Percentiles rank a stretch among this genome's conserved stretches.
These are phyloP conservation scores for Rhaphigaster nebulosa DNA, from an alignment of 2,888 invertebrate genomes.

Conservation along the genomic window DNA sequence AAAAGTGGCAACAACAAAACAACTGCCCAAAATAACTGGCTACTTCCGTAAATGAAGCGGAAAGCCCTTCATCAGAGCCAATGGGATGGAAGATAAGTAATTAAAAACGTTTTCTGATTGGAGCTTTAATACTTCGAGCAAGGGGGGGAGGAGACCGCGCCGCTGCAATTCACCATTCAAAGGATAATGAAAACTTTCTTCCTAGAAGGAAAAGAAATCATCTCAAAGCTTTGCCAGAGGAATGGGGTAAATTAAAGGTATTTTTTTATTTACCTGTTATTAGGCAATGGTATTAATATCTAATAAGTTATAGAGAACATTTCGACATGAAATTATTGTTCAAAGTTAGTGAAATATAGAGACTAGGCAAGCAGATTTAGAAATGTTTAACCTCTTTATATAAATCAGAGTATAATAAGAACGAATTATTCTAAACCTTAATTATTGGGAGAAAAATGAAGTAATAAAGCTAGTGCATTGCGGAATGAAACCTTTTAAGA, in stretches of 20 bases:
- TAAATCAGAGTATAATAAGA: no score
- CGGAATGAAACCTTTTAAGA: no score
- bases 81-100: conserved; percentile 37
- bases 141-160: neutral
- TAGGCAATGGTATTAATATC: neutral
- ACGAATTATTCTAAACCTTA: no score
- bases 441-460: no score
- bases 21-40: neutral
- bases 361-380: no score
- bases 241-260: neutral
- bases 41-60: conserved; percentile 10
- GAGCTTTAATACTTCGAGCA: neutral
- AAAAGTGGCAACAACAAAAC: neutral
- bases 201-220: neutral
- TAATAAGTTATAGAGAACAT: no score
- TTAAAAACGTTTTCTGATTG: conserved; percentile 31
- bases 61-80: neutral
- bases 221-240: neutral
- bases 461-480: no score
- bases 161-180: neutral
- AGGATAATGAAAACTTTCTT: conserved; percentile 12
- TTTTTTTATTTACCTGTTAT: neutral
- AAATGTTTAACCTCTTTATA: no score
- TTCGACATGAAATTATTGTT: no score
- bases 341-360: no score